phyloP scores from a whole-genome alignment of 2,888 invertebrate genomes.

The Drosophila heteroneura region DNA sequence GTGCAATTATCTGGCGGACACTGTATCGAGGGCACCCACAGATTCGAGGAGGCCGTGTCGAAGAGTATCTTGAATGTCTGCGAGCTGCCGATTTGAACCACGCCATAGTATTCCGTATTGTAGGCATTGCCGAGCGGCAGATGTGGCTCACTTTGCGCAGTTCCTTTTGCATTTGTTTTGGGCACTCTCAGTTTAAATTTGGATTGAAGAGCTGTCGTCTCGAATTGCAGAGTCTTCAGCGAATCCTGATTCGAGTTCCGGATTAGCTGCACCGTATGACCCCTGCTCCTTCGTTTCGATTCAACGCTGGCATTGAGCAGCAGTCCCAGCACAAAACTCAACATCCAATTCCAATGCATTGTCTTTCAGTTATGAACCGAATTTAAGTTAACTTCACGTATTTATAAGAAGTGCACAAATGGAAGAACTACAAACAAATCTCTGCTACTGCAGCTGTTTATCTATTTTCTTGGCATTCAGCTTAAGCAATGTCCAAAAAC shows the following conservation, averaged over 20 bases:
- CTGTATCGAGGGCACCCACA: constrained; percentile 89
- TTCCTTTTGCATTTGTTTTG: neutral
- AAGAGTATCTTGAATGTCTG: constrained; percentile 97
- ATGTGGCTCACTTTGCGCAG: neutral
- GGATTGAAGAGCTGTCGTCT: constrained; percentile 31
- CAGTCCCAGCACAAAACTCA: constrained; percentile 10
- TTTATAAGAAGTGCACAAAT: constrained; percentile 22
- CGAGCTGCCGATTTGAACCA: constrained; percentile 93
- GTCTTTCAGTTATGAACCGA: constrained; percentile 9
- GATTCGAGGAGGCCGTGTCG: constrained; percentile 87
- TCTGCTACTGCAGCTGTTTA: constrained; percentile 18
- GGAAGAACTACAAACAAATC: neutral
- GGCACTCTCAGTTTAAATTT: constrained; percentile 36
- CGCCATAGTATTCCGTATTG: constrained; percentile 65
- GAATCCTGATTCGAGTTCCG: constrained; percentile 23
- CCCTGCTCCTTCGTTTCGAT: constrained; percentile 12
- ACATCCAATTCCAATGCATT: constrained; percentile 42
- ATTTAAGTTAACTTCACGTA: constrained; percentile 12
- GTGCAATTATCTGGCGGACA: constrained; percentile 87
- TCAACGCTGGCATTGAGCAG: constrained; percentile 17
- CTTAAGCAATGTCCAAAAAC: neutral
- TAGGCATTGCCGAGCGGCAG: constrained; percentile 57
- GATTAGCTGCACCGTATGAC: constrained; percentile 10
- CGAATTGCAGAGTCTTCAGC: constrained; percentile 11
- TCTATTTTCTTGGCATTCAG: constrained; percentile 6